A percentile compares a stretch with the other conserved stretches of the same genome.
These are phyloP conservation scores for Myotis davidii DNA, from an alignment of 2,113 vertebrate species.

Conservation along the genomic window DNA sequence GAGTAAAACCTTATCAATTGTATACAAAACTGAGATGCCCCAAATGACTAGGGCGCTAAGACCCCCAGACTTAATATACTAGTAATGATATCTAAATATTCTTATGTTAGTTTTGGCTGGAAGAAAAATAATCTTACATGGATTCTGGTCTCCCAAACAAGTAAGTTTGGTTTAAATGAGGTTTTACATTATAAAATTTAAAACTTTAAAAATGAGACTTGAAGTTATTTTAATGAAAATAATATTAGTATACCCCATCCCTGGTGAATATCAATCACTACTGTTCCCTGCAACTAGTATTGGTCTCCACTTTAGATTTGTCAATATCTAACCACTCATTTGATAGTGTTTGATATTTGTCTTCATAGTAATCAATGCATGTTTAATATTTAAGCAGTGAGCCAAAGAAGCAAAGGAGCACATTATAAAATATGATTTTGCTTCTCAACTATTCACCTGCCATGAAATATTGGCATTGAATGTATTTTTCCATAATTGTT, in stretches of 20 bases:
- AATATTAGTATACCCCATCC: neutral
- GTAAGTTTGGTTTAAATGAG: neutral
- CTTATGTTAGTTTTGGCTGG: neutral
- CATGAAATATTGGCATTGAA: neutral
- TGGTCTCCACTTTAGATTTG: neutral
- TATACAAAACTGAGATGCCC: neutral
- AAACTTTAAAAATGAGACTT: neutral
- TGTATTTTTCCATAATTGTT: neutral
- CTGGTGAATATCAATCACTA: neutral
- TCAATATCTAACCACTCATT: slow-evolving; percentile 41
- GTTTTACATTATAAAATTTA: neutral
- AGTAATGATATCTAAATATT: neutral
- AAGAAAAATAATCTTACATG: neutral
- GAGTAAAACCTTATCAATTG: neutral
- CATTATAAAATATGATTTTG: neutral
- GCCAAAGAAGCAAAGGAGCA: neutral
- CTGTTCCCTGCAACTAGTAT: neutral
- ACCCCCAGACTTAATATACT: neutral
- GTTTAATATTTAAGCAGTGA: slow-evolving; percentile 45
- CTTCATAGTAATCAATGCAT: slow-evolving; percentile 12
- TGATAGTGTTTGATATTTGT: slow-evolving; percentile 39
- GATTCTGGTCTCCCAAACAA: neutral
- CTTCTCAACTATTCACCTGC: neutral
- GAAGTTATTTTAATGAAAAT: neutral
- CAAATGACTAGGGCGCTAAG: neutral